Evolutionary conservation across 1,140 invertebrate species (phyloP), one percentile per base, ranked within the genome.

Genomic region (Periplaneta americana): DNA sequence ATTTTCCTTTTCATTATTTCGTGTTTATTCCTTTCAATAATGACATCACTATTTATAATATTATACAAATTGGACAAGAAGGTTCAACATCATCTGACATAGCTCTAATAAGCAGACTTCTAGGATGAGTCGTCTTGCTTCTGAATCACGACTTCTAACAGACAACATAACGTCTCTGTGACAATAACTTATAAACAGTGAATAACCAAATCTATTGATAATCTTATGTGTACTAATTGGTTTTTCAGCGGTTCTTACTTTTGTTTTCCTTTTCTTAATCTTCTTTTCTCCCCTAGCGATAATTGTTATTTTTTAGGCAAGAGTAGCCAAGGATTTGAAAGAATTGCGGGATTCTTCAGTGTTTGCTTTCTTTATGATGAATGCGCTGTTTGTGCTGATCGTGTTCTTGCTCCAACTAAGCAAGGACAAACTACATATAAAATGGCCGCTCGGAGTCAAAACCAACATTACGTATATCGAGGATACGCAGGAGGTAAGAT

Each of bases 341-440:
- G 96, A 98, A 86, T 92, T 99, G 84, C 92, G 97, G 87, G 97
- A 98, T 89, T 94, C 96, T 86, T 96, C 96, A 83, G 97, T 98
- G 34, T 98, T 99, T 91, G 96, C 94, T 81, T 99, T 99, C 92
- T 97, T 98, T 91, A 99, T 99, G 97, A 90, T 98, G 87, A 99
- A 99, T 91, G 96, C 97, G 82, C 93, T 99, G 84, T 99, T 99
- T 93, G 97, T 99, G 84, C 93, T 99, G 87, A 98, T 99, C 91
- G 97, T 99, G 85, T 97, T 99, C 90, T 94, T 99, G 87, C 94
- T 99, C 85, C 98, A 98, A 92, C 91, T 98, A 89, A 97, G 98
- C 91, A 98, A 98, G 93, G 96, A 98, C 89, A 92, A 93, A 88
- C 92, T 98, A 83, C 96, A 98, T 89, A 92, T 98, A 86, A 96